Percentiles rank a stretch among this genome's conserved stretches.
Evolutionary conservation across 1,140 invertebrate species (phyloP).

Genomic region (Hirudo medicinalis): DNA sequence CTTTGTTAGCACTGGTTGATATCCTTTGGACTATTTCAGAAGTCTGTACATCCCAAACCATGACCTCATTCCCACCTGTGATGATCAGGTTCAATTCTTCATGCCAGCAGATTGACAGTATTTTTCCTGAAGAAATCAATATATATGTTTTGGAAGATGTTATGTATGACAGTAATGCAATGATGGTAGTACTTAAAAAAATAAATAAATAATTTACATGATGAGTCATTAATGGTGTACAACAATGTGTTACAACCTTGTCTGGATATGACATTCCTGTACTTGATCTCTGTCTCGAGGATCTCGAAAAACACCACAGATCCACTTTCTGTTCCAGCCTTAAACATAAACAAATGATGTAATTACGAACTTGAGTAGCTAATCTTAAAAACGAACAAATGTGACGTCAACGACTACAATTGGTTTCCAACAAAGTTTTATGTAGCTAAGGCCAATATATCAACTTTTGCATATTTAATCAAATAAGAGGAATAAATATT

Average conservation of each 20-base stretch:
- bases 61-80: not conserved
- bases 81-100: not conserved
- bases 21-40: not conserved
- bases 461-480: too few species aligned
- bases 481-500: too few species aligned
- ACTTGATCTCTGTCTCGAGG: not conserved
- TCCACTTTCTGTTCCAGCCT: slow-evolving; percentile 4
- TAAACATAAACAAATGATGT: too few species aligned
- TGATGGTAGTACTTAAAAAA: not conserved
- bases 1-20: not conserved
- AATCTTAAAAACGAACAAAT: too few species aligned
- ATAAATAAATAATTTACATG: not conserved
- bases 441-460: too few species aligned
- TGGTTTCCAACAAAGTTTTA: too few species aligned
- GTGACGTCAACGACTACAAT: too few species aligned
- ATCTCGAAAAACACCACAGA: slow-evolving; percentile 1
- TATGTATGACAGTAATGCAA: not conserved
- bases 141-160: too few species aligned
- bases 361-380: too few species aligned
- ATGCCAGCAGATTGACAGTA: slow-evolving; percentile 5
- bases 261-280: not conserved
- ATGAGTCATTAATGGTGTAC: not conserved
- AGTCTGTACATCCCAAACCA: not conserved
- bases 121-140: not conserved
- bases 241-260: not conserved